phyloP scores from a whole-genome alignment of 2,888 invertebrate species.

The Spodoptera picta region DNA sequence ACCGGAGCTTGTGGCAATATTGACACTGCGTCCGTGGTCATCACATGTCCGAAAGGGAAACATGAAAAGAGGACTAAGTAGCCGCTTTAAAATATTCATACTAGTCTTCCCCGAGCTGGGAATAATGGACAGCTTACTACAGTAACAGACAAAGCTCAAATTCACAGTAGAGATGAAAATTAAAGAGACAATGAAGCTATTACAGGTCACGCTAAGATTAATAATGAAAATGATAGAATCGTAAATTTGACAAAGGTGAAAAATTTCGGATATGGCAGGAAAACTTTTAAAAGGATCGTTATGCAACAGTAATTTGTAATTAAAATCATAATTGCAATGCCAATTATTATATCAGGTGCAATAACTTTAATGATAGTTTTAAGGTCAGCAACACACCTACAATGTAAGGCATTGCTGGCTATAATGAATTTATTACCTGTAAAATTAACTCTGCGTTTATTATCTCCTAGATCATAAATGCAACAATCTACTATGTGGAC shows the following conservation, averaged over 20 bases:
- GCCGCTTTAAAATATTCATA: slow-evolving; percentile 71
- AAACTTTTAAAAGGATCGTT: neutral
- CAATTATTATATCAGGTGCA: slow-evolving; percentile 41
- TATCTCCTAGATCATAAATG: slow-evolving; percentile 47
- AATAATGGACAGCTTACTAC: slow-evolving; percentile 25
- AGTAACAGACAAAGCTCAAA: slow-evolving; percentile 11
- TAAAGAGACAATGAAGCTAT: slow-evolving; percentile 11
- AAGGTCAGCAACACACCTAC: slow-evolving; percentile 50
- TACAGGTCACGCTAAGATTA: slow-evolving; percentile 49
- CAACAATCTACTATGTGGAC: slow-evolving; percentile 45
- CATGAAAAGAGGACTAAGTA: slow-evolving; percentile 69
- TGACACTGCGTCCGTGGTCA: slow-evolving; percentile 82
- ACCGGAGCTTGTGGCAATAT: slow-evolving; percentile 80
- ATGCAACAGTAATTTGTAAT: slow-evolving; percentile 14
- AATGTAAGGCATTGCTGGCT: slow-evolving; percentile 46
- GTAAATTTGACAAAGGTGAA: slow-evolving; percentile 24
- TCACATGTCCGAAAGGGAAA: slow-evolving; percentile 78
- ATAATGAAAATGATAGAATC: slow-evolving; percentile 54
- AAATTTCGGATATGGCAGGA: neutral
- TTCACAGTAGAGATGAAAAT: neutral
- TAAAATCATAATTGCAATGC: slow-evolving; percentile 18
- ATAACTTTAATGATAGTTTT: slow-evolving; percentile 40
- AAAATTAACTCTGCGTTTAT: slow-evolving; percentile 40
- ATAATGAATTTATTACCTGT: slow-evolving; percentile 56
- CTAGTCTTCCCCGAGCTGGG: slow-evolving; percentile 18